phyloP scores from a whole-genome alignment of 2,113 vertebrate genomes.

The Pipa parva region DNA sequence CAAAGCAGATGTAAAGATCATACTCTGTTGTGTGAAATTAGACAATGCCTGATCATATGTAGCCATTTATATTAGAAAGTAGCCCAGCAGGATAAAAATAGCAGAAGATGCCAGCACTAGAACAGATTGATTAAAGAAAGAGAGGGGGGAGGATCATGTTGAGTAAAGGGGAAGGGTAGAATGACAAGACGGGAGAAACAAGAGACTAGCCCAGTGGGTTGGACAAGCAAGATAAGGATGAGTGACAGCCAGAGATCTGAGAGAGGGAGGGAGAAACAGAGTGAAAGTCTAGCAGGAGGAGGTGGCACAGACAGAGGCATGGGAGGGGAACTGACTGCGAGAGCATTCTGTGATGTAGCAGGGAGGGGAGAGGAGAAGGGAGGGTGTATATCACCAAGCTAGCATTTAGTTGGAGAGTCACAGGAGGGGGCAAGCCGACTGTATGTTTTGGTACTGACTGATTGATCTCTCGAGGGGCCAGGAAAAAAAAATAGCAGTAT shows the following conservation, averaged over 20 bases:
- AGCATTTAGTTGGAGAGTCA: constrained; percentile 24
- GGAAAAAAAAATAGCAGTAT: neutral
- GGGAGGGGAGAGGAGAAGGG: constrained; percentile 14
- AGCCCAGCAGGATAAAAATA: constrained; percentile 24
- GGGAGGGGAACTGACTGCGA: constrained; percentile 10
- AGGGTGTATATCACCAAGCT: constrained; percentile 5
- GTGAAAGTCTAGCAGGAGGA: neutral
- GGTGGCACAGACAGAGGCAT: neutral
- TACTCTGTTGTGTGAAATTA: neutral
- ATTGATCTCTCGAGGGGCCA: neutral
- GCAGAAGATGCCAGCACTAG: constrained; percentile 29
- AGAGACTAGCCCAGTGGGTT: neutral
- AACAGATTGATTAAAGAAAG: constrained; percentile 25
- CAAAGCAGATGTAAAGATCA: neutral
- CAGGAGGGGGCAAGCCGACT: constrained; percentile 26
- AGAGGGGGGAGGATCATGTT: neutral
- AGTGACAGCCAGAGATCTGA: constrained; percentile 18
- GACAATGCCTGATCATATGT: neutral
- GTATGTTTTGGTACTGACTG: constrained; percentile 8
- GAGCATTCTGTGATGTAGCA: neutral
- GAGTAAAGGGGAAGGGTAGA: neutral
- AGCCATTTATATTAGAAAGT: constrained; percentile 23
- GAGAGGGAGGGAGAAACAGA: neutral
- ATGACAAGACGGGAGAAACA: neutral
- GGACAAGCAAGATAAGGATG: neutral